Percentiles rank a stretch among this genome's conserved stretches.
phyloP scores from a whole-genome alignment of 2,113 vertebrate species.

The Myotis davidii region DNA sequence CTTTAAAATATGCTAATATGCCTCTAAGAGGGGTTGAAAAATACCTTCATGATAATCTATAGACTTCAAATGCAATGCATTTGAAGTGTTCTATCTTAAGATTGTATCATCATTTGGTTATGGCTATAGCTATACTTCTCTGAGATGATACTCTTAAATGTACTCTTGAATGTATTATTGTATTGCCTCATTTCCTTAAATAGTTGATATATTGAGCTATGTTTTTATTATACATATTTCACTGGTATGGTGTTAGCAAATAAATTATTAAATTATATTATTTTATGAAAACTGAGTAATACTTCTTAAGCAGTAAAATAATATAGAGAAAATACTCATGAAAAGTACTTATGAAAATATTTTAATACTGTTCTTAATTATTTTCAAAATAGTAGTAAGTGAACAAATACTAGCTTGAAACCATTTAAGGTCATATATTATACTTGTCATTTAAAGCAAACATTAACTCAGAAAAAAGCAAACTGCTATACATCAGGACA shows the following conservation, averaged over 20 bases:
- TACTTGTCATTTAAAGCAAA: constrained; percentile 42
- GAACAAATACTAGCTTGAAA: neutral
- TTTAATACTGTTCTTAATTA: constrained; percentile 40
- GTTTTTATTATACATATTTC: neutral
- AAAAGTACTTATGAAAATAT: constrained; percentile 54
- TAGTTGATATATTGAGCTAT: neutral
- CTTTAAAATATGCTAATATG: constrained; percentile 28
- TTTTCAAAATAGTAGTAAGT: constrained; percentile 55
- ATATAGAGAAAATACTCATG: constrained; percentile 39
- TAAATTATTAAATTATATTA: constrained; percentile 36
- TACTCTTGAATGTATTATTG: neutral
- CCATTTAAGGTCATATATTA: neutral
- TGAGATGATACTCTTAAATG: constrained; percentile 16
- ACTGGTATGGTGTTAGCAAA: neutral
- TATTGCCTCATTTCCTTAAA: constrained; percentile 55
- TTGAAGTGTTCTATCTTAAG: constrained; percentile 29
- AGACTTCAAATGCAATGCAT: constrained; percentile 40
- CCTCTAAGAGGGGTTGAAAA: constrained; percentile 49
- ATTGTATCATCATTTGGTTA: neutral
- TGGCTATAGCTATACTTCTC: constrained; percentile 18
- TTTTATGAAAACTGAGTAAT: constrained; percentile 43
- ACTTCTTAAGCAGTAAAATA: constrained; percentile 4
- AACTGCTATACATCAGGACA: neutral
- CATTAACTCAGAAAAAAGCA: constrained; percentile 40
- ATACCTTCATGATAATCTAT: neutral